These are phyloP conservation scores for Todiramphus saurophagus DNA, from an alignment of 2,113 vertebrate genomes.

Conservation along the genomic window DNA sequence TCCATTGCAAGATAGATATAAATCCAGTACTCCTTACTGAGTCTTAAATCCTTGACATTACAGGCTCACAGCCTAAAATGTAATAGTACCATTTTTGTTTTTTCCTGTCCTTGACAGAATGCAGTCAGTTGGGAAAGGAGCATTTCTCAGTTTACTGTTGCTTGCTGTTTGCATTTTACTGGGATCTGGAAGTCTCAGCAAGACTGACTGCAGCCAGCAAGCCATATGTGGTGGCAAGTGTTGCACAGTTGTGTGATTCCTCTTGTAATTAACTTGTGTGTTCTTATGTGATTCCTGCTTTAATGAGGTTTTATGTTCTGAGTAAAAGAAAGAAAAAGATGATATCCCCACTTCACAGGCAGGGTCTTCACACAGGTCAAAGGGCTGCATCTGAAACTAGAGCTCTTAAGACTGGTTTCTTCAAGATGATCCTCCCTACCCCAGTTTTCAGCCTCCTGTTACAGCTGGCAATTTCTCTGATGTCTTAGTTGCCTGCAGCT, in stretches of 20 bases:
- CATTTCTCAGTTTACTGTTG: not conserved
- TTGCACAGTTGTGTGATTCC: not conserved
- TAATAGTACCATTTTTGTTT: accelerated
- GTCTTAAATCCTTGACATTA: not conserved
- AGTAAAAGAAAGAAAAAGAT: not conserved
- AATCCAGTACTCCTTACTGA: not conserved
- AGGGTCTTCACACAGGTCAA: not conserved
- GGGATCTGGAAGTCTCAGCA: not conserved
- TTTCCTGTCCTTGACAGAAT: not conserved
- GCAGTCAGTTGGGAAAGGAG: not conserved
- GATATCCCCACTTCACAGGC: not conserved
- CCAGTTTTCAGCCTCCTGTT: not conserved
- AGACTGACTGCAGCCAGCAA: not conserved
- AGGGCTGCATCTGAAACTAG: not conserved
- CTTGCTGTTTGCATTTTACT: not conserved
- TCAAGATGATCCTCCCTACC: not conserved
- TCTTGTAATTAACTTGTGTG: not conserved
- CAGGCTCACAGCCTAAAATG: not conserved
- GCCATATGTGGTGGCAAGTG: not conserved
- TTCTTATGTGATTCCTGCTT: not conserved
- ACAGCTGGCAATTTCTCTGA: not conserved
- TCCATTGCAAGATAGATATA: not conserved
- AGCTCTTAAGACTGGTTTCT: not conserved
- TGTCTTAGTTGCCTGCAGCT: not conserved
- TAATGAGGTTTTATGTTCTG: not conserved